Evolutionary conservation across 1,140 invertebrate species (phyloP).

Genomic region (Rhopalosiphum padi): DNA sequence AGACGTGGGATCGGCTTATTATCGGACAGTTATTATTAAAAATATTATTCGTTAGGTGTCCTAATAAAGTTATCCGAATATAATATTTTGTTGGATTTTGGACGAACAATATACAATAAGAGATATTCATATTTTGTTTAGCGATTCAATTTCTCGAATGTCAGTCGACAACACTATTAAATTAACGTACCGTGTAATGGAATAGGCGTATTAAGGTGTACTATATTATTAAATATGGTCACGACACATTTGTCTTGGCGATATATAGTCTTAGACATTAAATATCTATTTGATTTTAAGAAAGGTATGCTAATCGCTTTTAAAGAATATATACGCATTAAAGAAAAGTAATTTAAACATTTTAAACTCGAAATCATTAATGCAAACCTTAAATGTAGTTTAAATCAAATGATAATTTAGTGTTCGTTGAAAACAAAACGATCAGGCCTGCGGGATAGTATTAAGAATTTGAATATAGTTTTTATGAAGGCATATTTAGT

Average conservation of each 20-base stretch:
- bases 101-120: neutral
- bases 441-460: neutral
- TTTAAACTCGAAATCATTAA: conserved; percentile 3
- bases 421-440: neutral
- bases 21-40: conserved; percentile 15
- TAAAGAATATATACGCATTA: neutral
- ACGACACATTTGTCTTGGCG: neutral
- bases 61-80: conserved; percentile 26
- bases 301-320: neutral
- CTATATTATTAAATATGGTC: conserved; percentile 19
- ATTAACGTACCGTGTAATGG: conserved; percentile 33
- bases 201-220: conserved; percentile 16
- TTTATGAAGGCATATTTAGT: neutral
- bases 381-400: neutral
- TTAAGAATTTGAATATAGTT: neutral
- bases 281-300: conserved; percentile 25
- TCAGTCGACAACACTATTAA: neutral
- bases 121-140: conserved; percentile 10
- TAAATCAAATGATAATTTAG: neutral
- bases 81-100: neutral
- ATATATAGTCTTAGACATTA: neutral
- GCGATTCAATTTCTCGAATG: neutral
- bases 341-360: conserved; percentile 1
- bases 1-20: neutral
- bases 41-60: neutral